Base-by-base conservation (phyloP, 1,140 invertebrate genomes). In the Wasmannia auropunctata region DNA sequence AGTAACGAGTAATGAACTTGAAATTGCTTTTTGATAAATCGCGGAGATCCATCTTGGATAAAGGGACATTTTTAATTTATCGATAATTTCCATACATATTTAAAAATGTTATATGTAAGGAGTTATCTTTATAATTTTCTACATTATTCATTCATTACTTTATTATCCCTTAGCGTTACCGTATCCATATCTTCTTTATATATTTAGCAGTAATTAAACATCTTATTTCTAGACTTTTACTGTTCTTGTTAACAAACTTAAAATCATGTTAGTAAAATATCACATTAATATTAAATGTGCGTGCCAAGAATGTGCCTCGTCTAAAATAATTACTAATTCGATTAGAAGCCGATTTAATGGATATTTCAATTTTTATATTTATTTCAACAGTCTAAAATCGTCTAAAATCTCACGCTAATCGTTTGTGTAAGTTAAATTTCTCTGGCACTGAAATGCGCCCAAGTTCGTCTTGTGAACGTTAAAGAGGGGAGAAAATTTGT, bases 81-180 rank as follows among this genome's bases (percentile, higher is more conserved):
- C 5, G 11, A 8, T n/a, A 62, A 77, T 63, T 63, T 63, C 1
- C 5, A 11, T 22, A 1, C 14, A 46, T n/a, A 43, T 16, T 3
- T 14, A n/a, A 60, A 14, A 58, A 58, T 14, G 2, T 37, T 31
- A 16, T n/a, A n/a, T n/a, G n/a, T n/a, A 4, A 1, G 5, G 2
- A 67, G 25, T 31, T 31, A n/a, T 40, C 22, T 75, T 7, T 31
- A 34, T 70, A 81, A 72, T 72, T 34, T 72, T 43, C 19, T 37
- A 10, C 19, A 16, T 60, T 43, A 60, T 37, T 75, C 16, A 28
- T 40, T 75, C 16, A 40, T 40, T 69, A 34, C n/a, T 56, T 56
- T 14, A 16, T 43, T 58, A 58, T 72, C 11, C 6, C 2, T 43
- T 65, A 31, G 28, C 31, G 58, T 60, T 37, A 80, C 34, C 28